Percentiles rank a stretch among this genome's conserved stretches.
phyloP scores from a whole-genome alignment of 35 echinoderm and acorn worm genomes.

The Heliocidaris tuberculata region DNA sequence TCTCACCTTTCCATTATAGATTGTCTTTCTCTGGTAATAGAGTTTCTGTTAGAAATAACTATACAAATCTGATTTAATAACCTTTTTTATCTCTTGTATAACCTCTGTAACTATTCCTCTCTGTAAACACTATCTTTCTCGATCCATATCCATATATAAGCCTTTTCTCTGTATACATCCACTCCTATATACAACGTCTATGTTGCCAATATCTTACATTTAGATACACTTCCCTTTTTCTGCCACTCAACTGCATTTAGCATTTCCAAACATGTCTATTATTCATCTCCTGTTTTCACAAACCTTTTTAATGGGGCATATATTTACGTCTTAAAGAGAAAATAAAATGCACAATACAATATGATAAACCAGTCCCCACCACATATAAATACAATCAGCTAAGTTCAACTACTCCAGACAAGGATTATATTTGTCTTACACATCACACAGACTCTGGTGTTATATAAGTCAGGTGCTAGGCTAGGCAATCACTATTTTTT shows the following conservation, averaged over 20 bases:
- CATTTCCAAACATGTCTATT: neutral
- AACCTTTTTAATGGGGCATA: neutral
- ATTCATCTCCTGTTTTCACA: neutral
- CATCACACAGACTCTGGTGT: neutral
- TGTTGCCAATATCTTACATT: neutral
- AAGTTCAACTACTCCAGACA: neutral
- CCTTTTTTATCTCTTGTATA: neutral
- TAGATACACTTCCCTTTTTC: neutral
- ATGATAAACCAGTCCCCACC: neutral
- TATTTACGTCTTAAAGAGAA: neutral
- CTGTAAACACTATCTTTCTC: neutral
- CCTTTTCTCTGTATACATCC: constrained; percentile 38
- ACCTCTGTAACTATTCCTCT: neutral
- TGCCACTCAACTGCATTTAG: neutral
- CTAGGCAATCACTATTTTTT: neutral
- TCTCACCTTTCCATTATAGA: neutral
- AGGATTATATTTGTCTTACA: neutral
- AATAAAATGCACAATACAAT: neutral
- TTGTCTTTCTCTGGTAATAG: constrained; percentile 7
- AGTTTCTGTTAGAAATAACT: constrained; percentile 33
- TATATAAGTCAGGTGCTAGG: constrained; percentile 3
- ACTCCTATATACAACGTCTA: constrained; percentile 21
- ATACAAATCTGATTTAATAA: neutral
- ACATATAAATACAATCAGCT: neutral
- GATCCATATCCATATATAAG: constrained; percentile 22